phyloP scores from a whole-genome alignment of 2,888 invertebrate species.

The Saturnia japonica region DNA sequence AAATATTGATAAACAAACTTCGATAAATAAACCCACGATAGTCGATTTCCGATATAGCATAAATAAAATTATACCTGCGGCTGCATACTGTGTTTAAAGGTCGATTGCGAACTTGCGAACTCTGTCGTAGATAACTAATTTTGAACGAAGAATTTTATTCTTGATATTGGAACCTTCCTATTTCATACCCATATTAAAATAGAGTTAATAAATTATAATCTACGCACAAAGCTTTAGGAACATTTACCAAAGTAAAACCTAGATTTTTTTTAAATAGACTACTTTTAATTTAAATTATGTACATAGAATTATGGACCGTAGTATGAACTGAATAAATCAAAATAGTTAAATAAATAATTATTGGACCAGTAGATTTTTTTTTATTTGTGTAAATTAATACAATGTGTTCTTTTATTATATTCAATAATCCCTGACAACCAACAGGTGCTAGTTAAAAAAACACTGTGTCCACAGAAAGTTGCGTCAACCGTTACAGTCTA shows the following conservation, averaged over 20 bases:
- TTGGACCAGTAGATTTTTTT: conserved; percentile 19
- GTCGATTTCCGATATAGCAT: background rate
- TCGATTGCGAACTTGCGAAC: background rate
- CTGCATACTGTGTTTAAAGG: conserved; percentile 3
- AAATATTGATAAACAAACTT: background rate
- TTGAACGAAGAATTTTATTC: background rate
- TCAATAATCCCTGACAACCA: conserved; percentile 58
- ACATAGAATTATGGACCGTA: background rate
- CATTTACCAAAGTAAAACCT: background rate
- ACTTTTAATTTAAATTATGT: background rate
- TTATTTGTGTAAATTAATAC: conserved; percentile 34
- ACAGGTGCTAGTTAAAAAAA: conserved; percentile 72
- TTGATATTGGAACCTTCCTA: background rate
- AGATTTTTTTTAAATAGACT: background rate
- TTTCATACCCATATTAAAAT: background rate
- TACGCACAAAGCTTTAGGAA: background rate
- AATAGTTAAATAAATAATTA: conserved; percentile 19
- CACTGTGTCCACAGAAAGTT: conserved; percentile 66
- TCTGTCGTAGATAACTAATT: background rate
- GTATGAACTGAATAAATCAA: background rate
- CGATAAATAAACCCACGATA: background rate
- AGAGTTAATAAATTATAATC: background rate
- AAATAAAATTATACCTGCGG: background rate
- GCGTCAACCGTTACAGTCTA: conserved; percentile 74
- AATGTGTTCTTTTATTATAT: conserved; percentile 61